These are phyloP conservation scores for Desoria tigrina DNA, from an alignment of 2,888 invertebrate species.

Conservation along the genomic window DNA sequence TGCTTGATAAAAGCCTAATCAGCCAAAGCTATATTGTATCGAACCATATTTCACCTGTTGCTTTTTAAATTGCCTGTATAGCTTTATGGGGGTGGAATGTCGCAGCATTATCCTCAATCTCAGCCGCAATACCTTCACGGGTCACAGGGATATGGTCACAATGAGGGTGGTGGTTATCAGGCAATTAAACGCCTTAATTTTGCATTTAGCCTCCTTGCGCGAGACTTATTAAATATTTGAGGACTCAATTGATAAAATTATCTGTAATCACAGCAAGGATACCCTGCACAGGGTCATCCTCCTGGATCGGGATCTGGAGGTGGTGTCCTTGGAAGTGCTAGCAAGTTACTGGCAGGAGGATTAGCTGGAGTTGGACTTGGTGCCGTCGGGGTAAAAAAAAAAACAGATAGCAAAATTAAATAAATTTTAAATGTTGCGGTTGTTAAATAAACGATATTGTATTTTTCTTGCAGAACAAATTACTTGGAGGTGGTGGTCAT, in stretches of 20 bases:
- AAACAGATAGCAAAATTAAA: background rate
- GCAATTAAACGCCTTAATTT: too few relatives aligned
- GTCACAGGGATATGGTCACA: background rate
- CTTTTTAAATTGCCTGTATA: too few relatives aligned
- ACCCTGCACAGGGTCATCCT: conserved; percentile 17
- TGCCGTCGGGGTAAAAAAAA: conserved; percentile 39
- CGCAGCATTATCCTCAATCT: too few relatives aligned
- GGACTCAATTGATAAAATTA: background rate
- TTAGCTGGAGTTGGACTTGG: conserved; percentile 49
- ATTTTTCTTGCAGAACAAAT: conserved; percentile 38
- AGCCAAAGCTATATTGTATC: too few relatives aligned
- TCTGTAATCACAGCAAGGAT: conserved; percentile 11
- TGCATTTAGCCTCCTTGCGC: too few relatives aligned
- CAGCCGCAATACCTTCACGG: too few relatives aligned
- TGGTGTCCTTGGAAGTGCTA: conserved; percentile 41
- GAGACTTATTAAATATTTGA: too few relatives aligned
- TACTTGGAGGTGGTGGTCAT: conserved; percentile 41
- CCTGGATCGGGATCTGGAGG: conserved; percentile 16
- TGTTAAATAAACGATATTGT: background rate
- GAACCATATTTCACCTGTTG: too few relatives aligned
- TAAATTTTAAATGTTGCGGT: background rate
- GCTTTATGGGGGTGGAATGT: too few relatives aligned
- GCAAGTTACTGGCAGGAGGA: conserved; percentile 45
- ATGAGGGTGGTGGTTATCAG: too few relatives aligned
- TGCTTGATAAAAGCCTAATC: too few relatives aligned